Conservation (phyloP, 2,888 invertebrate genomes). For the Metellina segmentata region DNA sequence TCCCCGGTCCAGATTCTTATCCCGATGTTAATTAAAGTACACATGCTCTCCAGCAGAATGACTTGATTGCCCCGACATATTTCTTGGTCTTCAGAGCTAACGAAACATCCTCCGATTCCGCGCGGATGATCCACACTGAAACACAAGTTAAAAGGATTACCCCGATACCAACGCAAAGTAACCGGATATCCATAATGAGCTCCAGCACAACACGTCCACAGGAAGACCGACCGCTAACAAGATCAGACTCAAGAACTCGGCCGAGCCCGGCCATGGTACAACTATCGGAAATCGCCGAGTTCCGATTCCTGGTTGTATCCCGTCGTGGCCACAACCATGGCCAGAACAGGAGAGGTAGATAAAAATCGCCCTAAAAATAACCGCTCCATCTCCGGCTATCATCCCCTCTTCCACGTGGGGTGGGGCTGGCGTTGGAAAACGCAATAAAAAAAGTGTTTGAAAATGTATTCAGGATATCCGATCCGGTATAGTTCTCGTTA, state of each 20-base stretch:
- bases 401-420: constrained; percentile 14
- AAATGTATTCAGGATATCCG: constrained; percentile 74
- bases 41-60: too few relatives aligned
- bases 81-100: too few relatives aligned
- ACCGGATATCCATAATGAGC: neutral
- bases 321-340: constrained; percentile 7
- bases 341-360: constrained; percentile 43
- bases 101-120: too few relatives aligned
- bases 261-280: constrained; percentile 12
- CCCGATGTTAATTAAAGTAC: too few relatives aligned
- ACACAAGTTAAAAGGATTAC: neutral
- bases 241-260: neutral
- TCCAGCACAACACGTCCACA: neutral
- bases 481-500: constrained; percentile 65
- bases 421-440: neutral
- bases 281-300: constrained; percentile 23
- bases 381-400: constrained; percentile 32
- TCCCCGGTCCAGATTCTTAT: too few relatives aligned
- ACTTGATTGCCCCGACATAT: too few relatives aligned
- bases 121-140: too few relatives aligned
- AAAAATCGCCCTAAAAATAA: constrained; percentile 69
- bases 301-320: constrained; percentile 15
- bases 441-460: constrained; percentile 48
- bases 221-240: neutral
- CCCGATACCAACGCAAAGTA: neutral